Conservation (phyloP, 1,140 invertebrate genomes). For the Andrena cerasifolii region DNA sequence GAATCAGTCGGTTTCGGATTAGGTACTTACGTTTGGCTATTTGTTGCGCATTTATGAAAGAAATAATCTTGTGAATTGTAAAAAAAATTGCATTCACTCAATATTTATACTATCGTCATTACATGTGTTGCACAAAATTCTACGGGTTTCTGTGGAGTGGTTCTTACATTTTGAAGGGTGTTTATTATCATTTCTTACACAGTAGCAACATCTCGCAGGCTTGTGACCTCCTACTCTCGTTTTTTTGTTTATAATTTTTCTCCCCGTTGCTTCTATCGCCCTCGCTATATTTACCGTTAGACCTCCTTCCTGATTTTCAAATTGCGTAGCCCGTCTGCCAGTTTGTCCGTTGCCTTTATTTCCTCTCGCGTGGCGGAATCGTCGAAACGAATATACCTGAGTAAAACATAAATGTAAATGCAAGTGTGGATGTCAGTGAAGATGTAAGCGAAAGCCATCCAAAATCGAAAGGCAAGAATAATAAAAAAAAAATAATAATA, state of each 20-base stretch:
- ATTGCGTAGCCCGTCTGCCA: neutral
- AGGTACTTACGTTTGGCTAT: too few species aligned
- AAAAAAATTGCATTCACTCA: too few species aligned
- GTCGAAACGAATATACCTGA: constrained; percentile 9
- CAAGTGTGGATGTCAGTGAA: too few species aligned
- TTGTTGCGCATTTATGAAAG: too few species aligned
- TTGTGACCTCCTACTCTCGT: neutral
- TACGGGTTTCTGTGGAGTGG: neutral
- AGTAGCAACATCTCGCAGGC: neutral
- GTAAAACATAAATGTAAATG: too few species aligned
- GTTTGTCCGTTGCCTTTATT: neutral
- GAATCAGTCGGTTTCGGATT: too few species aligned
- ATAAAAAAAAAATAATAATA: too few species aligned
- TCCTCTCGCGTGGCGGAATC: neutral
- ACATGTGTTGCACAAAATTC: too few species aligned
- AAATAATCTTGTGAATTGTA: too few species aligned
- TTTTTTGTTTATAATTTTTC: neutral
- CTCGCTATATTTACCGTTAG: neutral
- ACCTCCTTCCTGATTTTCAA: neutral
- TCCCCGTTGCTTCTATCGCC: neutral
- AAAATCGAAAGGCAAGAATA: too few species aligned
- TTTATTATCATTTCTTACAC: neutral
- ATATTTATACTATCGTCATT: too few species aligned
- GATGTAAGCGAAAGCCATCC: too few species aligned
- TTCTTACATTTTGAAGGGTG: neutral